phyloP scores from a whole-genome alignment of 2,888 invertebrate genomes.

The Tetheella fluctuosa region DNA sequence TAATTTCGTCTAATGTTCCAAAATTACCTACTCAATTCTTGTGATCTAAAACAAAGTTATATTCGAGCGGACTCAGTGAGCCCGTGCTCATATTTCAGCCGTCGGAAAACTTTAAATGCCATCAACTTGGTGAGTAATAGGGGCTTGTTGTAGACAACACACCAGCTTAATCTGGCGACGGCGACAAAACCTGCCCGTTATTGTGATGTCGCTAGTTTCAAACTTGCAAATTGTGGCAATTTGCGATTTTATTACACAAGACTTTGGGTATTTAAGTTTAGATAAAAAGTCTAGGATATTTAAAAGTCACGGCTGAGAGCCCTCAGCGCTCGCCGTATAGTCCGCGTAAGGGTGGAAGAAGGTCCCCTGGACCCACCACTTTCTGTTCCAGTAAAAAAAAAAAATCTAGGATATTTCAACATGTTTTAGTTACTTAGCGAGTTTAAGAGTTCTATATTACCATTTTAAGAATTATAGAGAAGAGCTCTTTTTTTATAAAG shows the following conservation, averaged over 20 bases:
- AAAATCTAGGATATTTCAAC: background rate
- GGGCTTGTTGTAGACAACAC: conserved; percentile 53
- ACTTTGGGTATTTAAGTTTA: conserved; percentile 5
- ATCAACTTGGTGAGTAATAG: conserved; percentile 69
- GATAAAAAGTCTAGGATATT: background rate
- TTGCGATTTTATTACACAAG: conserved; percentile 36
- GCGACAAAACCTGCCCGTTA: conserved; percentile 58
- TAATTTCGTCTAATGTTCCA: conserved; percentile 9
- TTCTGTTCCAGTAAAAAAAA: no score
- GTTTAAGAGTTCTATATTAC: no score
- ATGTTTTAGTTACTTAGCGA: no score
- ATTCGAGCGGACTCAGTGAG: conserved; percentile 36
- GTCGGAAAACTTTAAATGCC: conserved; percentile 63
- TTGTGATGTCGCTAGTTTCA: conserved; percentile 49
- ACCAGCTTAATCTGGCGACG: conserved; percentile 54
- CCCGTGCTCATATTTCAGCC: conserved; percentile 61
- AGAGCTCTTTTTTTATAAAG: no score
- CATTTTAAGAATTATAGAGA: no score
- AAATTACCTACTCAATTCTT: conserved; percentile 9
- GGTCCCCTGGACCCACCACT: no score
- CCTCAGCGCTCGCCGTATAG: no score
- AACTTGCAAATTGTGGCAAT: conserved; percentile 48
- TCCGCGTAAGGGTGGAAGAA: no score
- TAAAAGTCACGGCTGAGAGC: background rate
- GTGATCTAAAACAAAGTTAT: conserved; percentile 43